phyloP scores from a whole-genome alignment of 2,888 invertebrate genomes.

The Muscina levida region DNA sequence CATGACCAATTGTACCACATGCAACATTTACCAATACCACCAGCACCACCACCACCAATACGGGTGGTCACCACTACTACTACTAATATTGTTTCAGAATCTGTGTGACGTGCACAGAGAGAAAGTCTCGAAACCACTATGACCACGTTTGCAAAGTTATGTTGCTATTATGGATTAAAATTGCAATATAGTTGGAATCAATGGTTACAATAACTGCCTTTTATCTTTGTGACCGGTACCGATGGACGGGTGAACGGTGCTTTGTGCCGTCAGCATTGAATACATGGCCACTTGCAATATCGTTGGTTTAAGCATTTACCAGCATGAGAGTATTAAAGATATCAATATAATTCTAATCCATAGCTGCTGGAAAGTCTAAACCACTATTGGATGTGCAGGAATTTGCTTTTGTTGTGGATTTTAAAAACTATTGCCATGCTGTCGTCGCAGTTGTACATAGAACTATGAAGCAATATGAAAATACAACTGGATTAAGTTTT shows the following conservation, averaged over 20 bases:
- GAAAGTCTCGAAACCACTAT: slow-evolving; percentile 27
- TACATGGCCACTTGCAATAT: too few species aligned
- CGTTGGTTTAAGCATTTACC: too few species aligned
- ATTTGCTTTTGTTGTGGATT: too few species aligned
- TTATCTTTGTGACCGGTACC: neutral
- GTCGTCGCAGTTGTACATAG: too few species aligned
- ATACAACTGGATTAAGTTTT: too few species aligned
- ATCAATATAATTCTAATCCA: too few species aligned
- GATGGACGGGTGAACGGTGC: too few species aligned
- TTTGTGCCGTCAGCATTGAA: neutral
- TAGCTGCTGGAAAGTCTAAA: too few species aligned
- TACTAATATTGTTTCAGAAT: slow-evolving; percentile 8
- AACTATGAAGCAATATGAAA: too few species aligned
- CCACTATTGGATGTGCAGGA: too few species aligned
- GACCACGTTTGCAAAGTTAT: slow-evolving; percentile 50
- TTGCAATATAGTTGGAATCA: slow-evolving; percentile 35
- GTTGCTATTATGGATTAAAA: slow-evolving; percentile 40
- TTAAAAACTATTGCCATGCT: too few species aligned
- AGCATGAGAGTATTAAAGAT: too few species aligned
- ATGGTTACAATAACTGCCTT: neutral
- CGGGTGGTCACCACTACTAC: neutral
- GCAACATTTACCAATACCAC: slow-evolving; percentile 20
- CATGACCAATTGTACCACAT: neutral
- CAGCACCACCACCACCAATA: neutral
- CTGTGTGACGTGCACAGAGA: slow-evolving; percentile 4